phyloP scores from a whole-genome alignment of 2,888 invertebrate genomes.

The Morpho deidamia region DNA sequence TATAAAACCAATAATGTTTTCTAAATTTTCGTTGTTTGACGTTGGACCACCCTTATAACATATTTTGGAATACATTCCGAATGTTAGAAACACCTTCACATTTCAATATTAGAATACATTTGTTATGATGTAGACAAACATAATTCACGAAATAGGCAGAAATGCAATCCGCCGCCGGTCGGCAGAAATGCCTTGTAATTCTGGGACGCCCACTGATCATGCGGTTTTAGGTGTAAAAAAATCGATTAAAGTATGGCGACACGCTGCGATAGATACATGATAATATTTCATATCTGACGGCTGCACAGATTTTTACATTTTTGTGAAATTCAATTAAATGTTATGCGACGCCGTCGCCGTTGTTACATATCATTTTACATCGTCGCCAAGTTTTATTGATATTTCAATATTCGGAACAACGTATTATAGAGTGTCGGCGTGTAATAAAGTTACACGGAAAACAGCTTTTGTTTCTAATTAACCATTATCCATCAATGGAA shows the following conservation, averaged over 20 bases:
- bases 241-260: constrained; percentile 75
- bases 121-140: constrained; percentile 69
- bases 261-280: constrained; percentile 74
- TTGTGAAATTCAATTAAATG: constrained; percentile 72
- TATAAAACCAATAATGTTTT: no score
- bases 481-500: constrained; percentile 18
- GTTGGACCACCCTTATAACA: constrained; percentile 60
- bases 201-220: constrained; percentile 65
- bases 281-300: constrained; percentile 72
- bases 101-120: constrained; percentile 52
- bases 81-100: constrained; percentile 42
- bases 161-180: constrained; percentile 43
- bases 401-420: constrained; percentile 40
- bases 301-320: constrained; percentile 62
- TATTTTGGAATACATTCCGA: constrained; percentile 59
- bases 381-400: constrained; percentile 43
- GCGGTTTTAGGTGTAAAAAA: constrained; percentile 78
- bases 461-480: constrained; percentile 26
- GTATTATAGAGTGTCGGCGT: constrained; percentile 39
- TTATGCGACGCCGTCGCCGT: constrained; percentile 60
- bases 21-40: constrained; percentile 7
- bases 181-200: constrained; percentile 72
- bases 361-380: constrained; percentile 61
- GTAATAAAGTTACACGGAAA: constrained; percentile 38
- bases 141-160: constrained; percentile 65